Evolutionary conservation across 2,797 vertebrate species (phyloP).

Genomic region (Paedocypris micromegethes): DNA sequence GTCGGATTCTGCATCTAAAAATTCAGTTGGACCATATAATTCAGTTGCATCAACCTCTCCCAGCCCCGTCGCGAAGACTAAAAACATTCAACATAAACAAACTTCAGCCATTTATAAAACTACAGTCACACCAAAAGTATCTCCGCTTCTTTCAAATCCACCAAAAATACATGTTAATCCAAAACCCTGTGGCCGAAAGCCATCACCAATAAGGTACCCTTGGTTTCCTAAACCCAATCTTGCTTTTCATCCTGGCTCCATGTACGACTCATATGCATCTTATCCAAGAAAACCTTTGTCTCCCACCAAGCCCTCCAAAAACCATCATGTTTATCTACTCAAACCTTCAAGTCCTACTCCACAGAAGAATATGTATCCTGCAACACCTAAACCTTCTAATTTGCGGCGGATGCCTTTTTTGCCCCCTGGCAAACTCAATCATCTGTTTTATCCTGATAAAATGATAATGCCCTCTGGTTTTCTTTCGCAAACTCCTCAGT

Average conservation of each 20-base stretch:
- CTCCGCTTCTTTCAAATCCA: no score
- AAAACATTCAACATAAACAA: neutral
- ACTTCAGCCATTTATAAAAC: neutral
- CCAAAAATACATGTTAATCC: neutral
- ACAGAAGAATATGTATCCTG: neutral
- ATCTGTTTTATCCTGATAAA: slow-evolving; percentile 15
- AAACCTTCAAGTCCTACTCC: neutral
- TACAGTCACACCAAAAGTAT: neutral
- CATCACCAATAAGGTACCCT: slow-evolving; percentile 10
- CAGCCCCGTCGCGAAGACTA: neutral
- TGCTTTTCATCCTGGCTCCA: neutral
- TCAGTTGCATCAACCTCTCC: neutral
- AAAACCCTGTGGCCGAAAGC: neutral
- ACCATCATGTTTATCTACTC: neutral
- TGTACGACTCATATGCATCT: neutral
- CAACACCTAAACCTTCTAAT: neutral
- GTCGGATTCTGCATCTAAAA: neutral
- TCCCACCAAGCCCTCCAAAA: neutral
- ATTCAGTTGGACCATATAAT: neutral
- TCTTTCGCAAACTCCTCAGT: neutral
- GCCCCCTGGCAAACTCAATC: neutral
- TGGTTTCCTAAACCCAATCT: neutral
- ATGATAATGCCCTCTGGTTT: neutral
- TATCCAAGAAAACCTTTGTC: slow-evolving; percentile 1
- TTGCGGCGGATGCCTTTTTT: neutral